These are phyloP conservation scores for Agonopterix subpropinquella DNA, from an alignment of 2,888 invertebrate species.

Conservation along the genomic window DNA sequence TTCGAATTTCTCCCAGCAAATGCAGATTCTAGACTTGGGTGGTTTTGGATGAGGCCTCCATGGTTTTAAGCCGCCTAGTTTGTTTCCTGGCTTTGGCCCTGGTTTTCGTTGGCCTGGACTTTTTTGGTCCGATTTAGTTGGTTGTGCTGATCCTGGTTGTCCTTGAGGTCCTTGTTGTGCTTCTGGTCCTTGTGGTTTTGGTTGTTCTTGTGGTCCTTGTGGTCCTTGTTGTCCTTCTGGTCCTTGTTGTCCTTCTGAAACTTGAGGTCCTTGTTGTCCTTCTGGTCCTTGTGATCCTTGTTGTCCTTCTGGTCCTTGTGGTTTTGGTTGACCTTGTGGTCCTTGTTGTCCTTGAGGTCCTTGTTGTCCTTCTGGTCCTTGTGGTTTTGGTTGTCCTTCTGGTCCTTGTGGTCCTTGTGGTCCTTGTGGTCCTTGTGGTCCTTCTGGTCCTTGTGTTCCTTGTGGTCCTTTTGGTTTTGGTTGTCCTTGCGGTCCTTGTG, in stretches of 20 bases:
- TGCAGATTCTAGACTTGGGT: conserved; percentile 3
- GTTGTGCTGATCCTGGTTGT: neutral
- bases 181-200: neutral
- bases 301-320: neutral
- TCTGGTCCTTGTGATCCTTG: neutral
- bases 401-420: neutral
- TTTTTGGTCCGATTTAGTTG: neutral
- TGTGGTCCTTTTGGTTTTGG: neutral
- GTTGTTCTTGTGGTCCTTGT: neutral
- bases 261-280: neutral
- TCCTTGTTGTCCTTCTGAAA: neutral
- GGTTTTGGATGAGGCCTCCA: neutral
- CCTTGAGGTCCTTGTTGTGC: neutral
- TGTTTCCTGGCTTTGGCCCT: neutral
- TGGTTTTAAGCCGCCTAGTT: neutral
- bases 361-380: neutral
- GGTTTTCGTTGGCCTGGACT: neutral
- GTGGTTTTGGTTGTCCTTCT: neutral
- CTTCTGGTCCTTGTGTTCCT: neutral
- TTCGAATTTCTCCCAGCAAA: conserved; percentile 2
- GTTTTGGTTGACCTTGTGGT: neutral
- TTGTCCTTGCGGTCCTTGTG: neutral
- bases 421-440: neutral
- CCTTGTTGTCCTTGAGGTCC: neutral
- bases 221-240: neutral